These are phyloP conservation scores for Pelmatolapia mariae DNA, from an alignment of 2,113 vertebrate genomes.

Conservation along the genomic window DNA sequence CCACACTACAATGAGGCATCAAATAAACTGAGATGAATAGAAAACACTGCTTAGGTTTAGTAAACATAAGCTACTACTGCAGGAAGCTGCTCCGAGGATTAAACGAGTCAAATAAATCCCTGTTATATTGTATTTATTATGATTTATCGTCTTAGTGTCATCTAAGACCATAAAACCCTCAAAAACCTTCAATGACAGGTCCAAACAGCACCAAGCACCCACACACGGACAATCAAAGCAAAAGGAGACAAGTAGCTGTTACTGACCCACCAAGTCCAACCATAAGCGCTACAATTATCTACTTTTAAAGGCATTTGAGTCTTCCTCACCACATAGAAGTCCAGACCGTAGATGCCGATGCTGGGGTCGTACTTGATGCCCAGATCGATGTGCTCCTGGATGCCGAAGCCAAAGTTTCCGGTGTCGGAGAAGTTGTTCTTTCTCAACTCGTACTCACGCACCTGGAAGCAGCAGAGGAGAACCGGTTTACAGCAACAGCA, in stretches of 20 bases:
- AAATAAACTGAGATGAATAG: accelerated
- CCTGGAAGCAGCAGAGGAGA: slow-evolving; percentile 64
- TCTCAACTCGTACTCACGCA: slow-evolving; percentile 93
- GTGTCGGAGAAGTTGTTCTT: slow-evolving; percentile 99
- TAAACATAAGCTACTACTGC: background rate
- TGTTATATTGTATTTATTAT: accelerated
- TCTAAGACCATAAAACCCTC: background rate
- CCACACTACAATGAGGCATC: background rate
- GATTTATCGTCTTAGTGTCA: background rate
- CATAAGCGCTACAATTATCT: background rate
- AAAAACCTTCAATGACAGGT: background rate
- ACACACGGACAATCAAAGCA: accelerated
- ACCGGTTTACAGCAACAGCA: accelerated
- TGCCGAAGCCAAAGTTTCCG: slow-evolving; percentile 97
- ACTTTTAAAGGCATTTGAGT: background rate
- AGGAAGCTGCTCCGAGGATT: background rate
- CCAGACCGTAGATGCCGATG: slow-evolving; percentile 97
- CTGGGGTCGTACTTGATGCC: slow-evolving; percentile 98
- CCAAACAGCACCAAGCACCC: accelerated
- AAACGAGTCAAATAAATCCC: background rate
- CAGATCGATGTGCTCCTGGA: slow-evolving; percentile 98
- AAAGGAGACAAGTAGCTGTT: accelerated
- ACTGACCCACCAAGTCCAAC: background rate
- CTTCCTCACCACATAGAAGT: slow-evolving; percentile 92
- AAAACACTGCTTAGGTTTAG: background rate